Conservation (phyloP, 2,113 vertebrate species). For the Pogona vitticeps region DNA sequence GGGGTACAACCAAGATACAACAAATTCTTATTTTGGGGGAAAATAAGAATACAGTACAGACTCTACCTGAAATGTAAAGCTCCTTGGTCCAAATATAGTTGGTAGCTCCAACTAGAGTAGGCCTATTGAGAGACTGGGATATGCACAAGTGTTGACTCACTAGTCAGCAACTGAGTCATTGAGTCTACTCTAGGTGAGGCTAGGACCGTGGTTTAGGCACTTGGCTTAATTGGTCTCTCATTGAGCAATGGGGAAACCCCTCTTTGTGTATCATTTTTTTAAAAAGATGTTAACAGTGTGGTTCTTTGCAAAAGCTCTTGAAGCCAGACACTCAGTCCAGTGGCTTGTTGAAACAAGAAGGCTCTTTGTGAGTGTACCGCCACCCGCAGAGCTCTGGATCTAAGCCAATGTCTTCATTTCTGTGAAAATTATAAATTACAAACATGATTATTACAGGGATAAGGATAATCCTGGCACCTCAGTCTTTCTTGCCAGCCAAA, state of each 20-base stretch:
- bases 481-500: constrained; percentile 47
- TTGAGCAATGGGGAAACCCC: background rate
- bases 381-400: constrained; percentile 5
- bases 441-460: constrained; percentile 20
- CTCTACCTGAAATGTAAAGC: background rate
- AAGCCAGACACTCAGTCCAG: background rate
- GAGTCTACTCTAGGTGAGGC: too few species aligned
- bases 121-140: too few species aligned
- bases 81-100: background rate
- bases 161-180: too few species aligned
- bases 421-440: constrained; percentile 21
- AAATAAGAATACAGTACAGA: background rate
- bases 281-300: background rate
- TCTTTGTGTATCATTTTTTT: background rate
- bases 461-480: constrained; percentile 46
- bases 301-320: background rate
- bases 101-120: background rate
- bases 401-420: constrained; percentile 41
- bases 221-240: background rate
- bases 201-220: too few species aligned
- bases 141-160: too few species aligned
- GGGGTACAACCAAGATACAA: too few species aligned
- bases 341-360: constrained; percentile 1
- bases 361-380: background rate
- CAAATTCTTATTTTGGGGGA: background rate